Evolutionary conservation across 2,797 vertebrate species (phyloP), one percentile per base, ranked within the genome.

Genomic region (Oreochromis grahami): DNA sequence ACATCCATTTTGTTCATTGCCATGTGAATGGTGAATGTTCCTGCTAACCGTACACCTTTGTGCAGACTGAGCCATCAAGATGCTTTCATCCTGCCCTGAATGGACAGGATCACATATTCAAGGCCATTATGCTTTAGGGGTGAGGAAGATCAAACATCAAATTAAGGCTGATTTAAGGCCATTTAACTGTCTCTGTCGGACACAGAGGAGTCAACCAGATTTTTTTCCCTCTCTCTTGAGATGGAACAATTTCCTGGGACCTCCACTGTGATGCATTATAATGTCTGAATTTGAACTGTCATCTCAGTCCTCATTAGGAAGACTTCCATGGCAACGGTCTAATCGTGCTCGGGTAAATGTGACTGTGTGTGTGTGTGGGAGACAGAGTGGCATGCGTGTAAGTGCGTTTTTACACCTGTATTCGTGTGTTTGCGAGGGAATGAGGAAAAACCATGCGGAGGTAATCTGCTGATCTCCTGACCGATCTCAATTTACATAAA

Each of bases 61-160:
- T 90, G 78, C 91, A 87, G 91, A 60, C 79, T 21, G 86, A 92
- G 91, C 81, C 72, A 32, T 90, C 83, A 60, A 68, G 86, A 91
- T 81, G 84, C 92, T 92, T 93, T 95, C 93, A 95, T 95, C 92
- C 87, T 79, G 87, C 88, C 93, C 84, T 88, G 84, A 93, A 93
- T 88, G 90, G 90, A 92, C 90, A 85, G 76, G 88, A 93, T 95
- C 92, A 87, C 91, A 93, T 90, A 93, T 92, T 94, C 91, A 89
- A 87, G 89, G 88, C 90, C 92, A 95, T 95, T 94, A 91, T 88
- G 88, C 90, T 91, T 88, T 76, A 89, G 83, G 90, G 92, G 93
- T 91, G 90, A 94, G 80, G 79, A 87, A 91, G 95, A 94, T 96
- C 95, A 95, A 94, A 95, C 93, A 93, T 95, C 93, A 94, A 93